Base-by-base conservation (phyloP, 2,888 invertebrate genomes). In the Serrognathus titanus region DNA sequence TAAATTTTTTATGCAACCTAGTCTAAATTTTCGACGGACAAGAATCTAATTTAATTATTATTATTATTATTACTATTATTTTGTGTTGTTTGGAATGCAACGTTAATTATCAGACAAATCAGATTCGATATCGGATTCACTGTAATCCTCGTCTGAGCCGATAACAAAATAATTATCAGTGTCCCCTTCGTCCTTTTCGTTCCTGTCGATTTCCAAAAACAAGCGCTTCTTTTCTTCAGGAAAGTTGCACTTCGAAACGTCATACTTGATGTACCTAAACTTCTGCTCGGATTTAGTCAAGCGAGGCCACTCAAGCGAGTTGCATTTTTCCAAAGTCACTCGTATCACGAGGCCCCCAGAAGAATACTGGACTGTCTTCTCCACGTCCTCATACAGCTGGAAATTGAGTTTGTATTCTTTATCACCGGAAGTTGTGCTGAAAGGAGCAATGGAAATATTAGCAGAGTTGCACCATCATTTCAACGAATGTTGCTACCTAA, bases 231-330 rank as follows among this genome's bases (percentile, higher is more conserved):
- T 52, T 5, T 70, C 69, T 4, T 71, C 70, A 3, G 69, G 63
- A n/a, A 66, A 41, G 11, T 61, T 56, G 24, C 68, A 59, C 24
- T 63, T 62, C 0, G 63, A 56, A 6, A 69, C 31, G 43, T 75
- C 71, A 53, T 74, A 76, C 54, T 65, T 69, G 35, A 76, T 69
- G 58, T 74, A 66, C 12, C 69, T 65, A 43, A 69, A 39, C 49
- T 66, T 66, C 50, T 70, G 64, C n/a, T 66, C 65, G 10, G 67
- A 63, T 20, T 60, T 48, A 3, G 67, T 64, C 31, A 77, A 60
- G 48, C 73, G 63, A 0, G 70, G 67, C 77, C 77, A 77, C 46
- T 69, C 69, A 7, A 50, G 58, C 1, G 58, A 49, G 7, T 62
- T 63, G 1, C 49, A 24, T 64, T 77, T 77, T 9, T 59, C 68